Base-by-base conservation (phyloP, 2,888 invertebrate species). In the Margaritifera margaritifera region DNA sequence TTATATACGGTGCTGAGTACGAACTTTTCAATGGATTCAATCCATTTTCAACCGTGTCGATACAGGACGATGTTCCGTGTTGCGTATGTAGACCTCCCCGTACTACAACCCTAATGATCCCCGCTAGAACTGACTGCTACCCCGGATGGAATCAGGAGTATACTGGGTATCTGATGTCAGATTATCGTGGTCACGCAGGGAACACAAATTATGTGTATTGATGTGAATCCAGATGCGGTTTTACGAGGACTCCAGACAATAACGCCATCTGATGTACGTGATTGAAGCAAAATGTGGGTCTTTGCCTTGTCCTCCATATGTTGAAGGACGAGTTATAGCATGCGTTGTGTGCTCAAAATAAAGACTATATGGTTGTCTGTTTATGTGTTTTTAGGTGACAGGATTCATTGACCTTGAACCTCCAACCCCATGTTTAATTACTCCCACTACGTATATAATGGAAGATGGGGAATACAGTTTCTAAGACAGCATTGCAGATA, bases 121-220 rank as follows among this genome's bases (percentile, higher is more conserved):
- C 68, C 4, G 56, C 51, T 19, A 25, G 63, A 20, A n/a, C 42
- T 6, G 60, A 68, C 19, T 64, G 68, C 52, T 68, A 62, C 50
- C 57, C 62, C n/a, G 68, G 68, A 27, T 68, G 68, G 68, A 68
- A 62, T 11, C 57, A 62, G 8, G 68, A 68, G n/a, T 62, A 68
- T 57, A 68, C 24, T 11, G 68, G 68, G 0, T 68, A 68, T 27
- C 59, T 68, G 15, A 68, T 68, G 68, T 58, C 63, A 2, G 63
- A 31, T 11, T 31, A 53, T 27, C 31, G 58, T 52, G 18, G 20
- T 2, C 54, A 63, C 20, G 11, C 24, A 22, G 27, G 53, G 8
- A 25, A 63, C 1, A 62, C 58, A 11, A 64, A 68, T 19, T 63
- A 57, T 52, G 63, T 64, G 68, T 54, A 42, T 68, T 15, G 68